A percentile compares a stretch with the other conserved stretches of the same genome.
Conservation (phyloP, 2,113 vertebrate species). For the Hippocampus guttulatus region DNA sequence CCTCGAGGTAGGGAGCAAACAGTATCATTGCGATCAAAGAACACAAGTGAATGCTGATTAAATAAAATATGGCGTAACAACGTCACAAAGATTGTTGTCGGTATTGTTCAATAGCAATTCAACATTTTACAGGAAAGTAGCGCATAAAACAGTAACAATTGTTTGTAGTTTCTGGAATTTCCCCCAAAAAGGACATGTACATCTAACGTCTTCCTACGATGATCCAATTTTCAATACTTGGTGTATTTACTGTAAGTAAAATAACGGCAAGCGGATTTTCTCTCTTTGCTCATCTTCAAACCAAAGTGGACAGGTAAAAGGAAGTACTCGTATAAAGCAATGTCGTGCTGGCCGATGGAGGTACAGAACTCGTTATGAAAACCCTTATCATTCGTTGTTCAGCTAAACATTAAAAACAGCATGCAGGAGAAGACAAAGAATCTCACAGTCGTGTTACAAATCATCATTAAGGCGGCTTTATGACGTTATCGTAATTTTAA, state of each 20-base stretch:
- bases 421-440: neutral
- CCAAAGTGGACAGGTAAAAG: too few relatives aligned
- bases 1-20: slow-evolving; percentile 24
- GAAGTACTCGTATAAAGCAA: too few relatives aligned
- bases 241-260: too few relatives aligned
- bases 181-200: too few relatives aligned
- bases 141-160: neutral
- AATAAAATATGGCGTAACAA: neutral
- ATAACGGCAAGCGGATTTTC: too few relatives aligned
- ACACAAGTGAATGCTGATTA: neutral
- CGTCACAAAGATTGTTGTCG: neutral
- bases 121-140: neutral
- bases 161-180: too few relatives aligned
- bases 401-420: neutral
- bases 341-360: too few relatives aligned
- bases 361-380: neutral
- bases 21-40: slow-evolving; percentile 21
- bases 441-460: neutral
- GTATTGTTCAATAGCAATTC: neutral
- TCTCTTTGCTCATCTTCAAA: too few relatives aligned
- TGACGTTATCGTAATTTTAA: slow-evolving; percentile 14
- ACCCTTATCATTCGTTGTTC: neutral
- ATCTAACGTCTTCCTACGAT: too few relatives aligned
- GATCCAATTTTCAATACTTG: too few relatives aligned
- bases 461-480: neutral